Conservation (phyloP, 1,140 invertebrate genomes). For the Cotesia typhae region DNA sequence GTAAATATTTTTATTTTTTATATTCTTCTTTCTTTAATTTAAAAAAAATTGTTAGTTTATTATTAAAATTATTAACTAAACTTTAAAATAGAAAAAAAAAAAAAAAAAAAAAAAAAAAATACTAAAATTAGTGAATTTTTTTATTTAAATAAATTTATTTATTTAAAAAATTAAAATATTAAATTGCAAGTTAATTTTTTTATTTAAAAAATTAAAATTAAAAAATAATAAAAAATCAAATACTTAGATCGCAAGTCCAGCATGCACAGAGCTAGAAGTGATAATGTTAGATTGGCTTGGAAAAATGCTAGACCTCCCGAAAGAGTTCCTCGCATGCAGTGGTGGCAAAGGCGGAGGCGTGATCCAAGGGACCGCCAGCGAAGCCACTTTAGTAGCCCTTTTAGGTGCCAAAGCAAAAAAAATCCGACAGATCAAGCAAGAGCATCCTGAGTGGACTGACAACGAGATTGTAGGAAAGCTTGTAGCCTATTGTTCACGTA, state of each 20-base stretch:
- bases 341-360: slow-evolving; percentile 90
- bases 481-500: slow-evolving; percentile 85
- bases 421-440: slow-evolving; percentile 75
- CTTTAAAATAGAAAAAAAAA: no score
- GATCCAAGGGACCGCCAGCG: slow-evolving; percentile 90
- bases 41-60: no score
- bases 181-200: no score
- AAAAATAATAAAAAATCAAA: slow-evolving; percentile 13
- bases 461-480: slow-evolving; percentile 86
- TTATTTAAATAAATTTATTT: background rate
- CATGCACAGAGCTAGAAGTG: slow-evolving; percentile 97
- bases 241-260: slow-evolving; percentile 89
- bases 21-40: no score
- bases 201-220: background rate
- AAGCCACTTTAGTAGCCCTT: slow-evolving; percentile 86
- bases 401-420: slow-evolving; percentile 87
- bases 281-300: slow-evolving; percentile 98
- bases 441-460: slow-evolving; percentile 82
- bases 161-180: background rate
- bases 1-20: slow-evolving; percentile 61
- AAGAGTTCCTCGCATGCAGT: slow-evolving; percentile 83
- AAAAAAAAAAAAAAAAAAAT: no score
- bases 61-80: no score
- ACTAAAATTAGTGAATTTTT: no score
- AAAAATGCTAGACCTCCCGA: slow-evolving; percentile 90